Base-by-base conservation (phyloP, 2,888 invertebrate species). In the Autographa pulchrina region DNA sequence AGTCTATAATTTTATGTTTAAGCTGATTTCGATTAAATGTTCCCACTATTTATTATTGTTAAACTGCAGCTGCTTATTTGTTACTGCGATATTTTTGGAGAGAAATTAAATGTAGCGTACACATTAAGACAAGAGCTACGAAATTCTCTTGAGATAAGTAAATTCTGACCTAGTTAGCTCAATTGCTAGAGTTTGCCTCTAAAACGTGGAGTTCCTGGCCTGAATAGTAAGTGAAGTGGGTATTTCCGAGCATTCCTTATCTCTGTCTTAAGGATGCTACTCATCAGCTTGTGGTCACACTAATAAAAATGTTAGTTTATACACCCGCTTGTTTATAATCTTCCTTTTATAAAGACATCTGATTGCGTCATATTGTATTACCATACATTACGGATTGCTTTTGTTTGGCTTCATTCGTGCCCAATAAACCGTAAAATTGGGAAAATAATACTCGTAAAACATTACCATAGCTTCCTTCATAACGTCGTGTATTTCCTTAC, bases 401-500 rank as follows among this genome's bases (percentile, higher is more conserved):
- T 62, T 62, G 60, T 80, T 65, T 13, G 52, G 18, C 43, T 65
- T 72, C 65, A 65, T 71, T 73, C 48, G 58, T 52, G 54, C 74
- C 68, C 70, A 74, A 35, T 68, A 68, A 77, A 72, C 54, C 52
- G 62, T 78, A 68, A 72, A 73, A 71, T 81, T 78, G 58, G 61
- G 66, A 69, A 77, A 77, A 80, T 75, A 79, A 77, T 77, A 75
- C 76, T 68, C 74, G 70, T 81, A 77, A 83, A 85, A 85, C 83
- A 87, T 85, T 85, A 83, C 82, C 76, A 78, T 77, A 84, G 85
- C 85, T 88, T 88, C 88, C 81, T 83, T 76, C 72, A 66, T 77
- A 78, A 82, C 81, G 86, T 85, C 85, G 80, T 85, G 89, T 91
- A 87, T 91, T 91, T 79, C 77, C 79, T 81, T 83, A 76, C 83